phyloP scores from a whole-genome alignment of 2,888 invertebrate species.

The Pyrrhia umbra region DNA sequence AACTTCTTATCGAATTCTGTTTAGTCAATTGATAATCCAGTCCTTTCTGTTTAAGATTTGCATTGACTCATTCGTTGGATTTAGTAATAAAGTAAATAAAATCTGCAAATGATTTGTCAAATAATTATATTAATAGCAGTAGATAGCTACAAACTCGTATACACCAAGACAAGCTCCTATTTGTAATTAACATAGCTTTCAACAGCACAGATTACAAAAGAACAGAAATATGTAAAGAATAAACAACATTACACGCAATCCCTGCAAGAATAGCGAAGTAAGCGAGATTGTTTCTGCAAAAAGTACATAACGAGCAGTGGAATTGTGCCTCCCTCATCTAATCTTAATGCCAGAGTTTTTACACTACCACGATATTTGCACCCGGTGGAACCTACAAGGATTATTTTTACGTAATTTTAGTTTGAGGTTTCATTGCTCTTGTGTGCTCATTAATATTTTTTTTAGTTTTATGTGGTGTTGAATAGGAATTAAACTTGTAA shows the following conservation, averaged over 20 bases:
- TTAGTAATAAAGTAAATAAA: too few species aligned
- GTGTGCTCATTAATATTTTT: too few species aligned
- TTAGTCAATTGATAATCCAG: too few species aligned
- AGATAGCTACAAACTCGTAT: too few species aligned
- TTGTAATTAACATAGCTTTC: neutral
- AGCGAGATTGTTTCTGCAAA: constrained; percentile 53
- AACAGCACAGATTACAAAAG: constrained; percentile 10
- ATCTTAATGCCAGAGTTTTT: constrained; percentile 49
- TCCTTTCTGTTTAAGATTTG: too few species aligned
- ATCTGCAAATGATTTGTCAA: neutral
- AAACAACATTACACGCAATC: constrained; percentile 25
- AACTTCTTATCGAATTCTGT: too few species aligned
- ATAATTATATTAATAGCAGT: neutral
- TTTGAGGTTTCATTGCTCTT: too few species aligned
- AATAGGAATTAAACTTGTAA: too few species aligned
- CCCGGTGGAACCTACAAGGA: constrained; percentile 4
- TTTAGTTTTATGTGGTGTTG: too few species aligned
- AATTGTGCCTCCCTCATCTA: constrained; percentile 35
- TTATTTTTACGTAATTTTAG: constrained; percentile 16
- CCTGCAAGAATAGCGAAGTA: constrained; percentile 5
- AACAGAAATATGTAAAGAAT: constrained; percentile 30
- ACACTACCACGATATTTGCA: constrained; percentile 11
- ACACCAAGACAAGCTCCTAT: neutral
- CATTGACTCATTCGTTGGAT: too few species aligned
- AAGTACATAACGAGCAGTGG: constrained; percentile 27